These are phyloP conservation scores for Escarpia spicata DNA, from an alignment of 2,888 invertebrate genomes.

Conservation along the genomic window DNA sequence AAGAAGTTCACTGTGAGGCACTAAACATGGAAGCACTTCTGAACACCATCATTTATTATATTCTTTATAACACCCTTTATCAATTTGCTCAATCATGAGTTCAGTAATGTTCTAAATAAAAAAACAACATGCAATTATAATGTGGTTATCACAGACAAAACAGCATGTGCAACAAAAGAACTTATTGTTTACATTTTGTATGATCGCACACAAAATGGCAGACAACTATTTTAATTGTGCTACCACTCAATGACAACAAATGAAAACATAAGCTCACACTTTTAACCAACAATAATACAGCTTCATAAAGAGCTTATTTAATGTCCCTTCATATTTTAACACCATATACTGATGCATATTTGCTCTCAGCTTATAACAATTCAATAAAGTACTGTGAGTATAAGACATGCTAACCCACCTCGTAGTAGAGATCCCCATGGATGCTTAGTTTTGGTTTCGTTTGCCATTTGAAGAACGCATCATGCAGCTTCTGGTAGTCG, in stretches of 20 bases:
- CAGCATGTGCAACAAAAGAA: too few species aligned
- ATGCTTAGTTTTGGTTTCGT: slow-evolving; percentile 99
- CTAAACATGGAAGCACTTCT: background rate
- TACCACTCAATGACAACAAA: too few species aligned
- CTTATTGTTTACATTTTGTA: too few species aligned
- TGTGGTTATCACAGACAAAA: too few species aligned
- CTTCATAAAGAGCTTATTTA: background rate
- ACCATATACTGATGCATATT: background rate
- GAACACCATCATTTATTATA: background rate
- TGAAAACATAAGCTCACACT: too few species aligned
- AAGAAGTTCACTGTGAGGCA: background rate
- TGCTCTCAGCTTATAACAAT: background rate
- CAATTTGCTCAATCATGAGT: background rate
- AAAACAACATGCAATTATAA: too few species aligned
- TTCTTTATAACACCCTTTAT: background rate
- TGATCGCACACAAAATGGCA: too few species aligned
- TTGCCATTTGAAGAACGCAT: slow-evolving; percentile 99
- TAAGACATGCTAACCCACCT: slow-evolving; percentile 65
- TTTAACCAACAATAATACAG: too few species aligned
- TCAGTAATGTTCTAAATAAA: too few species aligned
- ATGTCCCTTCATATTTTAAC: background rate
- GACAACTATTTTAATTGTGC: too few species aligned
- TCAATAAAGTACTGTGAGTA: background rate
- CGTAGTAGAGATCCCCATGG: slow-evolving; percentile 98
- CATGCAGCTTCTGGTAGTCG: slow-evolving; percentile 98